phyloP scores from a whole-genome alignment of 2,888 invertebrate species.

The Tipula unca region DNA sequence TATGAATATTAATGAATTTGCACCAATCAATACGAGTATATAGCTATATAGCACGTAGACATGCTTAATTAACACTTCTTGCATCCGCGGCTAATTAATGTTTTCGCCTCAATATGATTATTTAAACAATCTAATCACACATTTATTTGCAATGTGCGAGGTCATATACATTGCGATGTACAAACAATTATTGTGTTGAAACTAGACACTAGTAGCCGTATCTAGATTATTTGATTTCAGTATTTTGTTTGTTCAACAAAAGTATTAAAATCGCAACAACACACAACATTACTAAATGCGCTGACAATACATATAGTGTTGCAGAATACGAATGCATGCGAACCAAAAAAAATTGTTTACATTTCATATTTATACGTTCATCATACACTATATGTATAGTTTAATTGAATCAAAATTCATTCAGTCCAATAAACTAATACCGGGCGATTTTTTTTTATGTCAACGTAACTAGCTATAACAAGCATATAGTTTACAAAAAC shows the following conservation, averaged over 20 bases:
- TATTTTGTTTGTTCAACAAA: neutral
- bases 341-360: neutral
- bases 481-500: neutral
- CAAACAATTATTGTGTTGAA: too few species aligned
- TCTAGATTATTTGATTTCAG: neutral
- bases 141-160: too few species aligned
- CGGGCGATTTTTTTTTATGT: neutral
- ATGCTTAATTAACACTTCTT: too few species aligned
- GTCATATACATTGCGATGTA: neutral
- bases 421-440: neutral
- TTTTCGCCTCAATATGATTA: neutral
- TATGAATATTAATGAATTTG: neutral
- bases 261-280: neutral
- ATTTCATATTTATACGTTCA: neutral
- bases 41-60: neutral
- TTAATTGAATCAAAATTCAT: neutral
- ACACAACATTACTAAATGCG: neutral
- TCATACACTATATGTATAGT: neutral
- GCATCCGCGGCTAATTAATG: neutral
- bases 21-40: neutral
- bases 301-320: neutral
- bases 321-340: neutral
- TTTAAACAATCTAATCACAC: too few species aligned
- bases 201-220: neutral
- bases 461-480: neutral